Percentiles rank a stretch among this genome's conserved stretches.
Conservation (phyloP, 2,888 invertebrate genomes). For the Rhagonycha fulva region DNA sequence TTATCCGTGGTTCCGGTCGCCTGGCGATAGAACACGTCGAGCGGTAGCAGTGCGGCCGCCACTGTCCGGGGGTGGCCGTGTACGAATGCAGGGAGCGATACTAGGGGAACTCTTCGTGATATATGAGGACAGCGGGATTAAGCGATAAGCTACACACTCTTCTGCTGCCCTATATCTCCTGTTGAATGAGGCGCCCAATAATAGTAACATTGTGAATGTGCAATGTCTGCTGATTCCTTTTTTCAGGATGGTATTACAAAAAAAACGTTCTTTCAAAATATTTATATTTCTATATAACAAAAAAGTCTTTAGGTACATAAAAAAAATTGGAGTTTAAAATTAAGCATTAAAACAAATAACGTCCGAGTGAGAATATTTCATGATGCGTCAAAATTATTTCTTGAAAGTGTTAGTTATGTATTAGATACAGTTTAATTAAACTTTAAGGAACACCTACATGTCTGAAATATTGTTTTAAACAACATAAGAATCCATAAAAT, state of each 20-base stretch:
- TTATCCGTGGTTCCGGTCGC: conserved; percentile 40
- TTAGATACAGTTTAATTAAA: no score
- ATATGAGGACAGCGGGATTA: conserved; percentile 48
- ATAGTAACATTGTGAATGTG: conserved; percentile 25
- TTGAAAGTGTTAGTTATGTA: no score
- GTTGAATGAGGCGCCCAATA: conserved; percentile 45
- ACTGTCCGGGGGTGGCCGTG: conserved; percentile 27
- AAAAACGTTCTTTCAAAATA: background rate
- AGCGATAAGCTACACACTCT: conserved; percentile 49
- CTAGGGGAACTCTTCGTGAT: conserved; percentile 38
- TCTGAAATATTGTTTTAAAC: background rate
- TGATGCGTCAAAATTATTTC: no score
- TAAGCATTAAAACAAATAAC: no score
- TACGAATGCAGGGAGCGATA: conserved; percentile 9
- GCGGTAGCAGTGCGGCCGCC: conserved; percentile 28
- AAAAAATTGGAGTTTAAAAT: background rate
- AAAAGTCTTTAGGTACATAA: background rate
- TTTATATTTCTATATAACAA: background rate
- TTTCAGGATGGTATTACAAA: background rate
- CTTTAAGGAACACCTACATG: background rate
- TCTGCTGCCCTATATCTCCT: conserved; percentile 43
- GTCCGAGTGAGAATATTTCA: no score
- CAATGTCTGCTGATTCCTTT: conserved; percentile 26
- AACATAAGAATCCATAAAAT: background rate
- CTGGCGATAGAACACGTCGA: conserved; percentile 38